Percentiles rank a stretch among this genome's conserved stretches.
phyloP scores from a whole-genome alignment of 1,140 invertebrate genomes.

The Drosophila gunungcola region DNA sequence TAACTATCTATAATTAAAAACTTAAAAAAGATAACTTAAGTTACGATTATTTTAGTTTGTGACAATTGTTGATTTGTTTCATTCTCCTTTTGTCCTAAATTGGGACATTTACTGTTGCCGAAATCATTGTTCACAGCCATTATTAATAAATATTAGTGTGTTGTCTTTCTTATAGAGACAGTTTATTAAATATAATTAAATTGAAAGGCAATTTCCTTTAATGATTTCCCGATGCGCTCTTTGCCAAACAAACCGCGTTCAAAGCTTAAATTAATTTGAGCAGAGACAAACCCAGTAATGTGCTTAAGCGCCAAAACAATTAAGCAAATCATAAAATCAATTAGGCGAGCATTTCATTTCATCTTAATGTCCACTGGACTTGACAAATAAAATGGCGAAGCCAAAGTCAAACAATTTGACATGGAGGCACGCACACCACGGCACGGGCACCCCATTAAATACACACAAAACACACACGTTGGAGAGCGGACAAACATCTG shows the following conservation, averaged over 20 bases:
- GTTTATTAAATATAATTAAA: no score
- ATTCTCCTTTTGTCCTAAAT: no score
- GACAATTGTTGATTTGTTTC: no score
- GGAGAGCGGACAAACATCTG: conserved; percentile 40
- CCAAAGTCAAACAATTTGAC: conserved; percentile 61
- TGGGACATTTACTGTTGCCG: no score
- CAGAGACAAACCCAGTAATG: not conserved
- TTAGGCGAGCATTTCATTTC: conserved; percentile 59
- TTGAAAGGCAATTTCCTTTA: conserved; percentile 9
- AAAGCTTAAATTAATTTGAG: conserved; percentile 10
- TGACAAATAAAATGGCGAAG: conserved; percentile 64
- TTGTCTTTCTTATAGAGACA: no score
- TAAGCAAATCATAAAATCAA: conserved; percentile 77
- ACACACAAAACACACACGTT: conserved; percentile 8
- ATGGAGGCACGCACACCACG: conserved; percentile 15
- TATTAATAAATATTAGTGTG: no score
- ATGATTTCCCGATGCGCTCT: conserved; percentile 9
- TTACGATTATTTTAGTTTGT: no score
- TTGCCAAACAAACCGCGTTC: conserved; percentile 1
- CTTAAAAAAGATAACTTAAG: not conserved
- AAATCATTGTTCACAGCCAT: no score
- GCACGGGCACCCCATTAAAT: conserved; percentile 16
- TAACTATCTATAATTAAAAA: not conserved
- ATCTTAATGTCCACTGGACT: conserved; percentile 57
- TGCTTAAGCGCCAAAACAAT: conserved; percentile 25